Conservation (phyloP, 2,797 vertebrate species). For the Antennarius maculatus region DNA sequence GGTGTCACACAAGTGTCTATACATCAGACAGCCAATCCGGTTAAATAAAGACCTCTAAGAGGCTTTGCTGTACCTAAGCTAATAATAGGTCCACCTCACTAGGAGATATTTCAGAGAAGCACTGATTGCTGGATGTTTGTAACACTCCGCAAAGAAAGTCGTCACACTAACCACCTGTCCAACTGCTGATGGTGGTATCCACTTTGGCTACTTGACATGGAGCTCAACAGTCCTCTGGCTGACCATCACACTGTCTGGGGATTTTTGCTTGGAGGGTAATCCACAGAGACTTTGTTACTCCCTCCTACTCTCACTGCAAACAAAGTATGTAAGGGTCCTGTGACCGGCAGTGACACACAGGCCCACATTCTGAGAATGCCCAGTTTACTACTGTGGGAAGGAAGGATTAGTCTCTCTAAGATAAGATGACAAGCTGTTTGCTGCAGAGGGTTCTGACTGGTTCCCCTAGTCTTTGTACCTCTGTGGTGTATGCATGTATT, state of each 20-base stretch:
- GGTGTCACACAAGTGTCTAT: constrained; percentile 72
- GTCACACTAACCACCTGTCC: constrained; percentile 51
- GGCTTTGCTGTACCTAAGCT: constrained; percentile 85
- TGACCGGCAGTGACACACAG: constrained; percentile 63
- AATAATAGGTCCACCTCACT: constrained; percentile 78
- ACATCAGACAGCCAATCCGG: constrained; percentile 81
- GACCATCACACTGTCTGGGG: constrained; percentile 43
- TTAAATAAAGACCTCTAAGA: constrained; percentile 86
- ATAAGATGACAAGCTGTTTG: constrained; percentile 32
- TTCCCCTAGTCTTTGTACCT: constrained; percentile 18
- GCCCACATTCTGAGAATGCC: constrained; percentile 66
- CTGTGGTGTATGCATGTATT: constrained; percentile 32
- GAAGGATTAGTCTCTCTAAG: constrained; percentile 37
- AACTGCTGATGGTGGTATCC: constrained; percentile 46
- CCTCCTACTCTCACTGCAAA: constrained; percentile 47
- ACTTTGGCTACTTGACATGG: constrained; percentile 47
- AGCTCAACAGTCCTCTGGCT: constrained; percentile 45
- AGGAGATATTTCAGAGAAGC: constrained; percentile 58
- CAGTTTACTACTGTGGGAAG: constrained; percentile 42
- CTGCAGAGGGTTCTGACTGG: constrained; percentile 21
- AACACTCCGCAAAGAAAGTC: constrained; percentile 60
- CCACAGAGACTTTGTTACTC: constrained; percentile 42
- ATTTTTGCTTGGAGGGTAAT: constrained; percentile 59
- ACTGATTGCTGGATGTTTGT: constrained; percentile 59
- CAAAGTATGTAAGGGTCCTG: constrained; percentile 64